Conservation (phyloP, 2,797 vertebrate genomes). For the Coilia nasus region DNA sequence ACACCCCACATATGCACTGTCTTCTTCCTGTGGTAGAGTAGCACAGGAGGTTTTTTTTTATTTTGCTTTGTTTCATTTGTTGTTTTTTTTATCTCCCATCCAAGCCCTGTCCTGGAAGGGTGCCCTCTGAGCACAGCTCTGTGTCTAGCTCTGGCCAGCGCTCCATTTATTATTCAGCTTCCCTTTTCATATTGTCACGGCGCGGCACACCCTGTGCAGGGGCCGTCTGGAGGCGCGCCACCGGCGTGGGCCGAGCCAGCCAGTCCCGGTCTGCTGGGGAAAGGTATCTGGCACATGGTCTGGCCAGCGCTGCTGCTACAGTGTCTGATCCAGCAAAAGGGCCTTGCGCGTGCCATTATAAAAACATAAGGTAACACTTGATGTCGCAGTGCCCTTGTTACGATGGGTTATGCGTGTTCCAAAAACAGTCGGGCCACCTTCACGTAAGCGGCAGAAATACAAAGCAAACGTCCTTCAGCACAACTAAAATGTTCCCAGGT, state of each 20-base stretch:
- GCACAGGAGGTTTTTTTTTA: not conserved
- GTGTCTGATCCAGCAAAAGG: not conserved
- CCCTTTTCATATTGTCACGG: constrained; percentile 40
- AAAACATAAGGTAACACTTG: constrained; percentile 14
- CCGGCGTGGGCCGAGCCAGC: constrained; percentile 36
- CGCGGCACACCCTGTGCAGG: constrained; percentile 29
- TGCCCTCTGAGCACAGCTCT: constrained; percentile 44
- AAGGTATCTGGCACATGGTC: constrained; percentile 28
- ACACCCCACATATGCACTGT: not conserved
- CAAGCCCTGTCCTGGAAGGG: constrained; percentile 43
- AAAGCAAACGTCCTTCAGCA: too few species aligned
- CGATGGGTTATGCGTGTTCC: too few species aligned
- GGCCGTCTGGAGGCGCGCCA: constrained; percentile 42
- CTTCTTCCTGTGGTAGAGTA: constrained; percentile 39
- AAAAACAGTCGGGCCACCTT: too few species aligned
- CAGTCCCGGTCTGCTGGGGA: constrained; percentile 30
- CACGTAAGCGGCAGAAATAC: too few species aligned
- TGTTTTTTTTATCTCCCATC: constrained; percentile 51
- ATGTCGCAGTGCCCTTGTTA: too few species aligned
- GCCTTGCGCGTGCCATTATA: constrained; percentile 3
- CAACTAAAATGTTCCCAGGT: too few species aligned
- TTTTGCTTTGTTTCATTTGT: not conserved
- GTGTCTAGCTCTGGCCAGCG: constrained; percentile 43
- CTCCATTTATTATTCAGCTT: constrained; percentile 50
- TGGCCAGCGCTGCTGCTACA: not conserved